Percentiles rank a stretch among this genome's conserved stretches.
These are phyloP conservation scores for Pseudoips prasinana DNA, from an alignment of 2,888 invertebrate species.

Conservation along the genomic window DNA sequence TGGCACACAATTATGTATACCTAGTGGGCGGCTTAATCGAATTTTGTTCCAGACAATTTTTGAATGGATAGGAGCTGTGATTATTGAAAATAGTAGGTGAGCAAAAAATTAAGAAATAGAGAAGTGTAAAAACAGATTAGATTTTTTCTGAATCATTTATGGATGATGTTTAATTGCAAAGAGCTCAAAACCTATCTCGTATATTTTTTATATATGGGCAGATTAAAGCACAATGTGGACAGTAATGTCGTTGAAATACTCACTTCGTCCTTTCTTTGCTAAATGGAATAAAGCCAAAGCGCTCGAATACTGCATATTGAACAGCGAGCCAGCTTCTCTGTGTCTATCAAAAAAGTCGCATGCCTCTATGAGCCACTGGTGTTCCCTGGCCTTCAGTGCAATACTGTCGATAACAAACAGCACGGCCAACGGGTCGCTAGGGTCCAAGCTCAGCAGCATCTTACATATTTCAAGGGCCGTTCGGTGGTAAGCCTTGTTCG, in stretches of 20 bases:
- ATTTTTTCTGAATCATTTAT: no score
- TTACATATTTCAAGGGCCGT: constrained; percentile 94
- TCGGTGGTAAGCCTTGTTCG: constrained; percentile 90
- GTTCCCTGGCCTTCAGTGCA: constrained; percentile 88
- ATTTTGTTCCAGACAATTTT: no score
- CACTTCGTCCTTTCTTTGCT: constrained; percentile 40
- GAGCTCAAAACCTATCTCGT: not conserved
- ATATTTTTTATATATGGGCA: no score
- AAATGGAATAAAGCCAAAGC: constrained; percentile 56
- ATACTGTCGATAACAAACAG: constrained; percentile 90
- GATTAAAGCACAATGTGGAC: no score
- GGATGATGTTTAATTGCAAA: no score
- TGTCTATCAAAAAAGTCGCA: constrained; percentile 38
- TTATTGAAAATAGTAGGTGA: no score
- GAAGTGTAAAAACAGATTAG: no score
- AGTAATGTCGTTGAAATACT: no score
- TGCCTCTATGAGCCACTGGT: constrained; percentile 83
- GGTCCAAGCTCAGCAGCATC: constrained; percentile 88
- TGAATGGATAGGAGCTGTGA: no score
- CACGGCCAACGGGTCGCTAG: constrained; percentile 88
- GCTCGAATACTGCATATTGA: constrained; percentile 55
- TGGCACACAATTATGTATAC: no score
- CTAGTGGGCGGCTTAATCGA: no score
- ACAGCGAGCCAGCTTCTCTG: constrained; percentile 41
- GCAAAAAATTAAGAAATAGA: no score